phyloP scores from a whole-genome alignment of 2,797 vertebrate genomes.

The Lophius americanus region DNA sequence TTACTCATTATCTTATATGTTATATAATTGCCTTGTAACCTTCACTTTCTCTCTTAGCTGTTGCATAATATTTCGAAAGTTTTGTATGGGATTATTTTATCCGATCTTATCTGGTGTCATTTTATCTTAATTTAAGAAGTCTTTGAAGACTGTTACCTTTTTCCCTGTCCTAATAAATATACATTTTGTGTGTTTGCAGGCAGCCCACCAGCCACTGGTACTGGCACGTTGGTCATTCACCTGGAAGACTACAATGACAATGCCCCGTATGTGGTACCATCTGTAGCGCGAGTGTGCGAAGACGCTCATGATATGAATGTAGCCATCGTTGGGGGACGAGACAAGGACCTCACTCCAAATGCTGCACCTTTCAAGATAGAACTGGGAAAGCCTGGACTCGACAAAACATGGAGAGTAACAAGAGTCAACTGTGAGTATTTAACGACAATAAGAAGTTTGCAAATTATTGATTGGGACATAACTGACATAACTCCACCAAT shows the following conservation, averaged over 20 bases:
- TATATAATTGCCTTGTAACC: no score
- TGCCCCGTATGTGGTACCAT: constrained; percentile 89
- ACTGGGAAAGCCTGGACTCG: constrained; percentile 88
- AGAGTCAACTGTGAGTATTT: constrained; percentile 92
- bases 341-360: constrained; percentile 92
- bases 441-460: background rate
- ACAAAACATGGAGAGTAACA: constrained; percentile 93
- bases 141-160: background rate
- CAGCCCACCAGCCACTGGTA: constrained; percentile 91
- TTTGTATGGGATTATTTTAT: no score
- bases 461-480: background rate
- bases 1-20: no score
- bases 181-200: constrained; percentile 74
- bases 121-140: background rate
- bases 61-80: no score
- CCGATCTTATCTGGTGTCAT: no score
- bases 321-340: constrained; percentile 88
- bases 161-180: background rate
- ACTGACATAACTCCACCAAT: background rate
- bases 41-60: no score
- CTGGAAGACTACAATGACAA: constrained; percentile 97
- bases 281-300: constrained; percentile 90
- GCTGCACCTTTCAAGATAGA: constrained; percentile 95
- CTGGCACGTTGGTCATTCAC: constrained; percentile 90
- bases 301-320: constrained; percentile 90